Conservation (phyloP, 2,113 vertebrate genomes). For the Periophthalmodon schlosseri region DNA sequence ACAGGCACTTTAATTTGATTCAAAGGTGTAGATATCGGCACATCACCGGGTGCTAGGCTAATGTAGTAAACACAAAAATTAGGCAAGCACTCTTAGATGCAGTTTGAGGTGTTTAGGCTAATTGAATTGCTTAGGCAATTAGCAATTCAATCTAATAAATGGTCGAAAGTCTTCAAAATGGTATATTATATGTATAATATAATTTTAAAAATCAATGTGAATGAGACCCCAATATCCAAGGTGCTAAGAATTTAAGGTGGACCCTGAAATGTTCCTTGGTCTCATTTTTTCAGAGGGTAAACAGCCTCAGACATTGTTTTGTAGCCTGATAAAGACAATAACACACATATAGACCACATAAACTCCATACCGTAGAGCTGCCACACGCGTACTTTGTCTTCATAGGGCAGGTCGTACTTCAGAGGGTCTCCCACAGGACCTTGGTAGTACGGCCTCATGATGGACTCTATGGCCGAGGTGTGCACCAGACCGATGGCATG, state of each 20-base stretch:
- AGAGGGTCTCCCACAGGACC: constrained; percentile 94
- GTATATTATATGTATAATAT: too few species aligned
- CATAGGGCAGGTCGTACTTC: constrained; percentile 89
- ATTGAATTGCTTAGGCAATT: neutral
- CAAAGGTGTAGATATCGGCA: too few species aligned
- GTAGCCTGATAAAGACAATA: neutral
- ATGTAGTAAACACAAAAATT: too few species aligned
- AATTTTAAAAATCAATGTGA: too few species aligned
- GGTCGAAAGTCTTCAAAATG: too few species aligned
- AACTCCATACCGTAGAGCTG: constrained; percentile 87
- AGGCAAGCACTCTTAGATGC: too few species aligned
- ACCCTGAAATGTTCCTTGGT: neutral
- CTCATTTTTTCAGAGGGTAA: neutral
- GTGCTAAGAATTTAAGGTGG: neutral
- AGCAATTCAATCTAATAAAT: neutral
- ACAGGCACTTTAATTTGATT: too few species aligned
- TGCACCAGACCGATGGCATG: constrained; percentile 95
- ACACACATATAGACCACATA: neutral
- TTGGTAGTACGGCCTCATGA: constrained; percentile 97
- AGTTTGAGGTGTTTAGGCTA: neutral
- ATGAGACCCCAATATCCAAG: too few species aligned
- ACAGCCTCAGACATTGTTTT: neutral
- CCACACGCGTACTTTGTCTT: constrained; percentile 94
- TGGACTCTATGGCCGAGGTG: constrained; percentile 86
- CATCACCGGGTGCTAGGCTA: too few species aligned